These are phyloP conservation scores for Drosophila acutilabella DNA, from an alignment of 2,888 invertebrate species.

Conservation along the genomic window DNA sequence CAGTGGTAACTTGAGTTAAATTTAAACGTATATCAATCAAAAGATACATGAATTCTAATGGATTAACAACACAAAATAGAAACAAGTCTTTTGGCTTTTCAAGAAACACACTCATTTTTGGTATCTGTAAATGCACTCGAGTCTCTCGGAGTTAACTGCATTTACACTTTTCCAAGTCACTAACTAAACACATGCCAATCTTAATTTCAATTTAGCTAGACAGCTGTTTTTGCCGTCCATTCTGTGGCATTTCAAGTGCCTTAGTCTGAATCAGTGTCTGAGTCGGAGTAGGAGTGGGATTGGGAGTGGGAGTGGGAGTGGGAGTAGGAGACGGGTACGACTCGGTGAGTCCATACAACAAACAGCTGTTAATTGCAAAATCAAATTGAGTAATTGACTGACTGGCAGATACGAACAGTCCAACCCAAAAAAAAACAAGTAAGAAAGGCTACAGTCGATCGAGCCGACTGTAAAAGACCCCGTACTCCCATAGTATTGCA, in stretches of 20 bases:
- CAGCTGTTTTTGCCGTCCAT: conserved; percentile 46
- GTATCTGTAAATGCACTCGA: conserved; percentile 32
- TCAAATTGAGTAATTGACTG: conserved; percentile 71
- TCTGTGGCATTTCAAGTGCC: conserved; percentile 49
- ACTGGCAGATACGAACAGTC: conserved; percentile 50
- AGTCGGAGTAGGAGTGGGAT: not conserved
- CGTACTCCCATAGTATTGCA: too few relatives aligned
- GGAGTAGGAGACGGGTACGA: not conserved
- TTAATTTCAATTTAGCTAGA: conserved; percentile 50
- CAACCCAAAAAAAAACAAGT: conserved; percentile 22
- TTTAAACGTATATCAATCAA: not conserved
- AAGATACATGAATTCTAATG: too few relatives aligned
- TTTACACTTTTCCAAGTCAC: conserved; percentile 48
- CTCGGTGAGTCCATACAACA: conserved; percentile 37
- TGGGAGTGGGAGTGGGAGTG: conserved; percentile 3
- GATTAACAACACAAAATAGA: too few relatives aligned
- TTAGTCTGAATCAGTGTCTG: conserved; percentile 27
- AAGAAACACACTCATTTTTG: not conserved
- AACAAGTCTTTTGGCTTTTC: not conserved
- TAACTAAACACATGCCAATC: conserved; percentile 55
- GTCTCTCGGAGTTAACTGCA: conserved; percentile 23
- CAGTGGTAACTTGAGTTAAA: not conserved
- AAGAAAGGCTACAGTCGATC: too few relatives aligned
- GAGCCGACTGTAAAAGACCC: too few relatives aligned
- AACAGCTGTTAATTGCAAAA: conserved; percentile 76